phyloP scores from a whole-genome alignment of 2,888 invertebrate genomes.

The Teinopalpus imperialis region DNA sequence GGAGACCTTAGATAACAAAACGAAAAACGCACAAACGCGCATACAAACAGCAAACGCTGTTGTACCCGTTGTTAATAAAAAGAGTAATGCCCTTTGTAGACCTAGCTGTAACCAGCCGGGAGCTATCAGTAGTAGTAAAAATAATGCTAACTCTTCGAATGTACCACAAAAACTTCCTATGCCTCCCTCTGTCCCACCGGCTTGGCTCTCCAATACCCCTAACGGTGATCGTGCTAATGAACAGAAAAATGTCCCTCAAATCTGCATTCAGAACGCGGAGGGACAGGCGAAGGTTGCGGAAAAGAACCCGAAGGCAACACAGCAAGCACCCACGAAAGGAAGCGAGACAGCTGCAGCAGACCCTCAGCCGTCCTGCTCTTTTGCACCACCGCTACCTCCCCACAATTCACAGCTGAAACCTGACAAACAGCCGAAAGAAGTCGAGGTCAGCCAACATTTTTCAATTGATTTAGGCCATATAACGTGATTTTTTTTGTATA shows the following conservation, averaged over 20 bases:
- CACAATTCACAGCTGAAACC: conserved; percentile 59
- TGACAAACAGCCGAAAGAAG: conserved; percentile 65
- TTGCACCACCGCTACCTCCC: conserved; percentile 46
- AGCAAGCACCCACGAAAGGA: conserved; percentile 41
- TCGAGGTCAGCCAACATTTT: conserved; percentile 67
- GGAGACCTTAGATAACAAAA: conserved; percentile 30
- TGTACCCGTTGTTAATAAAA: conserved; percentile 32
- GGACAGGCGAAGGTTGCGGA: conserved; percentile 42
- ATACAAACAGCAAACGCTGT: conserved; percentile 21
- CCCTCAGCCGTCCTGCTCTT: conserved; percentile 70
- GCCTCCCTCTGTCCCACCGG: conserved; percentile 68
- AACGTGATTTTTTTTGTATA: conserved; percentile 17
- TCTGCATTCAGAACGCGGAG: conserved; percentile 57
- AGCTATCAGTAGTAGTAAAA: conserved; percentile 35
- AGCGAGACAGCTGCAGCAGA: conserved; percentile 43
- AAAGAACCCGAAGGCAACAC: conserved; percentile 44
- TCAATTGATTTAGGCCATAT: conserved; percentile 16
- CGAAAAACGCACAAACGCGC: conserved; percentile 9
- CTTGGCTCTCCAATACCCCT: conserved; percentile 56
- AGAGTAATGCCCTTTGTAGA: conserved; percentile 1
- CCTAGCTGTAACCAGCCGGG: conserved; percentile 25
- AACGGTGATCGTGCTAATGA: conserved; percentile 35
- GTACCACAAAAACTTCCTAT: conserved; percentile 47
- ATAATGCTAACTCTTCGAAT: conserved; percentile 37
- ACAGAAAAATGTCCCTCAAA: conserved; percentile 51